These are phyloP conservation scores for Luidia sarsii DNA, from an alignment of 53 echinoderm and acorn worm species.

Conservation along the genomic window DNA sequence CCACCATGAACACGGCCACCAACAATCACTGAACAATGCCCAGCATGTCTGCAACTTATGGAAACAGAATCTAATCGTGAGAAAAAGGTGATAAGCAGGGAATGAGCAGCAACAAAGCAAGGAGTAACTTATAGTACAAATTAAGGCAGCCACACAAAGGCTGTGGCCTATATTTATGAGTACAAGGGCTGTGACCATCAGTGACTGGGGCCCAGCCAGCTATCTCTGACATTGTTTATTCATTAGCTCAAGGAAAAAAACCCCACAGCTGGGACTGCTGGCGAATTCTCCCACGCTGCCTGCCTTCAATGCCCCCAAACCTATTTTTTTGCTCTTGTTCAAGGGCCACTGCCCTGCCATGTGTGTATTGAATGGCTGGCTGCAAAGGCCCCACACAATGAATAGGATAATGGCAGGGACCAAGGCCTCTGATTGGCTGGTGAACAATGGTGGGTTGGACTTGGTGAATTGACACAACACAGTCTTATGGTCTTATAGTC, in stretches of 20 bases:
- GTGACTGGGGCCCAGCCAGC: not conserved
- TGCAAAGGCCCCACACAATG: constrained; percentile 43
- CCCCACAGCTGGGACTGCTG: constrained; percentile 26
- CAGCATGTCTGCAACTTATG: too few species aligned
- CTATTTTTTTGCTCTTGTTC: constrained; percentile 12
- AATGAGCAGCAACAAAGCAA: too few species aligned
- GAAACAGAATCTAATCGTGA: too few species aligned
- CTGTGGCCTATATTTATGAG: not conserved
- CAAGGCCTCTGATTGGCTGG: too few species aligned
- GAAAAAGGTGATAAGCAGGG: too few species aligned
- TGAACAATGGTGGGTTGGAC: too few species aligned
- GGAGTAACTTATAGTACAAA: too few species aligned
- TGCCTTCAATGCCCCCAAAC: not conserved
- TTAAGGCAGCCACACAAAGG: constrained; percentile 10
- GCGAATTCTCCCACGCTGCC: constrained; percentile 47
- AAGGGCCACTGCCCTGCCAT: constrained; percentile 21
- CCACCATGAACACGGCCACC: too few species aligned
- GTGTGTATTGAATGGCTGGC: not conserved
- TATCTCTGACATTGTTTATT: constrained; percentile 51
- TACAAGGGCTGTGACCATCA: too few species aligned
- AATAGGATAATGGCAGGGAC: constrained; percentile 16
- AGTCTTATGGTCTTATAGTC: too few species aligned
- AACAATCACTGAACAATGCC: too few species aligned
- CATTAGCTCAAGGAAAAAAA: not conserved
- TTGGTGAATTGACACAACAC: too few species aligned